Conservation (phyloP, 2,113 vertebrate species). For the Pogona vitticeps region DNA sequence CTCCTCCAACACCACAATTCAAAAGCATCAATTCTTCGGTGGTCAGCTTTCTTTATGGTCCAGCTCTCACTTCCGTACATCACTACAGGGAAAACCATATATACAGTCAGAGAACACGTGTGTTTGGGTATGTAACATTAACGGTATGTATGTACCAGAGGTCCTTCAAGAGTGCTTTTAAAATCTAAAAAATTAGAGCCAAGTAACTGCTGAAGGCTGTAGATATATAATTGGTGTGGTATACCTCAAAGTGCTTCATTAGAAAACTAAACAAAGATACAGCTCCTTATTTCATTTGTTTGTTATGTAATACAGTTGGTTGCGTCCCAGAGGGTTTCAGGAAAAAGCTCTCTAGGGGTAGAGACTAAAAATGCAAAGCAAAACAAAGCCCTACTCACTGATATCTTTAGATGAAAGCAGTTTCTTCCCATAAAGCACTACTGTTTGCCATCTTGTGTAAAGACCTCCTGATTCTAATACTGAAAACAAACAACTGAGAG, state of each 20-base stretch:
- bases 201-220: background rate
- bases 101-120: no score
- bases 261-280: background rate
- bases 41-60: no score
- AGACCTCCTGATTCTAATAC: slow-evolving; percentile 21
- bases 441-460: background rate
- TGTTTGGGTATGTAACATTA: no score
- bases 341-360: slow-evolving; percentile 7
- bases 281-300: background rate
- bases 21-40: no score
- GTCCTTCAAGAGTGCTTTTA: background rate
- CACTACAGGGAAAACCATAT: no score
- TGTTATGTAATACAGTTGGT: slow-evolving; percentile 23
- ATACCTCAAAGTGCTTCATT: slow-evolving; percentile 8
- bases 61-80: no score
- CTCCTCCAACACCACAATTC: no score
- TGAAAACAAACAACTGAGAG: background rate
- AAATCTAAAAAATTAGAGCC: slow-evolving; percentile 13
- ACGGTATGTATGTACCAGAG: background rate
- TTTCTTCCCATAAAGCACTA: slow-evolving; percentile 17
- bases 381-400: slow-evolving; percentile 15
- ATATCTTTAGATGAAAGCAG: background rate
- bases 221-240: background rate
- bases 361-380: background rate
- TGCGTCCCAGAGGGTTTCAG: slow-evolving; percentile 5